A percentile compares a stretch with the other conserved stretches of the same genome.
Conservation (phyloP, 2,888 invertebrate genomes). For the Rhynchonema sp. region DNA sequence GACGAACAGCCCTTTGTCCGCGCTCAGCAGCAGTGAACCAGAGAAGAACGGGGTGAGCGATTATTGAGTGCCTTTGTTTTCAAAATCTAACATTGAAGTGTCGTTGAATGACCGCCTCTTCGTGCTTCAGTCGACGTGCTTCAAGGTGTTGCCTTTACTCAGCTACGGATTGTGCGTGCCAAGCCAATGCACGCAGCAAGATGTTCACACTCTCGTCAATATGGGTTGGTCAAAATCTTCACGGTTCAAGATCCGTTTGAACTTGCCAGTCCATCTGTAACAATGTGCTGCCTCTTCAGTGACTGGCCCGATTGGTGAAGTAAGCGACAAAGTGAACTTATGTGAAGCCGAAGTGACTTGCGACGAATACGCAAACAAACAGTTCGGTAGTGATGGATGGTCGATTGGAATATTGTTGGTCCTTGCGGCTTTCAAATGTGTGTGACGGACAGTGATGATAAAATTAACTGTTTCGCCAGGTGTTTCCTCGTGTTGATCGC, state of each 20-base stretch:
- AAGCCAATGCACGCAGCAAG: slow-evolving; percentile 25
- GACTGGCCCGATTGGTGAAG: not conserved
- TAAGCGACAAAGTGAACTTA: not conserved
- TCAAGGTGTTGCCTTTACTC: slow-evolving; percentile 20
- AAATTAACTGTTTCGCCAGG: not conserved
- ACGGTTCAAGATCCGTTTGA: no score
- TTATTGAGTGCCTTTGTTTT: not conserved
- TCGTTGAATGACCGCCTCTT: not conserved
- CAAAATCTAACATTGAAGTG: not conserved
- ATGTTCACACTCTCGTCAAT: slow-evolving; percentile 20
- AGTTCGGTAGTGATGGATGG: not conserved
- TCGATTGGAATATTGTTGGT: not conserved
- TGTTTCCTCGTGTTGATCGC: not conserved
- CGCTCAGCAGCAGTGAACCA: not conserved
- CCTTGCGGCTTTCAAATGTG: not conserved
- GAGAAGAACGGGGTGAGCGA: not conserved
- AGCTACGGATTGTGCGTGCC: slow-evolving; percentile 28
- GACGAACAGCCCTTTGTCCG: not conserved
- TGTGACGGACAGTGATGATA: not conserved
- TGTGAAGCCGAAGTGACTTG: not conserved
- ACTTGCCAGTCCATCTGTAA: not conserved
- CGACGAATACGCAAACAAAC: not conserved
- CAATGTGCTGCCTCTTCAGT: not conserved
- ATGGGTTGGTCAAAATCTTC: slow-evolving; percentile 17
- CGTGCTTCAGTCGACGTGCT: no score